Evolutionary conservation across 2,888 invertebrate genomes (phyloP).

Genomic region (Bugula neritina): DNA sequence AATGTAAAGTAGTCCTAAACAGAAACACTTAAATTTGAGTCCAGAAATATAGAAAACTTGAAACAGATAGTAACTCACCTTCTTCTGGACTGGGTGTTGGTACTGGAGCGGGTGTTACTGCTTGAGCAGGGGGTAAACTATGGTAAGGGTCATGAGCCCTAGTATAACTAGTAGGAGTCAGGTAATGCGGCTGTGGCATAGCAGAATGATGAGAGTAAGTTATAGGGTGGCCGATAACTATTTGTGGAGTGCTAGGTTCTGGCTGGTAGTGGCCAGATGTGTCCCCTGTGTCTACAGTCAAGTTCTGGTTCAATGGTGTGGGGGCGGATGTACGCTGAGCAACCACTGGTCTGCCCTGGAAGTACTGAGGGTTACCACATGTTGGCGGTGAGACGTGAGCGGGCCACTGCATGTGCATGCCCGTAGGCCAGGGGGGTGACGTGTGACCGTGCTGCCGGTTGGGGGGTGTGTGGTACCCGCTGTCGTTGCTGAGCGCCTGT

Average conservation of each 20-base stretch:
- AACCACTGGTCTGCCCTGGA: not conserved
- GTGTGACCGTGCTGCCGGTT: constrained; percentile 18
- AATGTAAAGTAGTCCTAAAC: too few relatives aligned
- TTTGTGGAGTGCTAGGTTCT: not conserved
- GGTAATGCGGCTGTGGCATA: not conserved
- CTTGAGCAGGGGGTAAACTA: not conserved
- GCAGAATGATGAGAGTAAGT: not conserved
- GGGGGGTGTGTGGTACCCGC: constrained; percentile 23
- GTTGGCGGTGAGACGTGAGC: not conserved
- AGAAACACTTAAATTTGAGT: too few relatives aligned
- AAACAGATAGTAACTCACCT: not conserved
- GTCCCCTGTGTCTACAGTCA: constrained; percentile 5
- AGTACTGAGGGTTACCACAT: not conserved
- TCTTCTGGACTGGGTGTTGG: not conserved
- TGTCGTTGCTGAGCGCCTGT: constrained; percentile 2
- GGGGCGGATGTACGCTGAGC: not conserved
- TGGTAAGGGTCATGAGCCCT: not conserved
- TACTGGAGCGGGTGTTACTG: not conserved
- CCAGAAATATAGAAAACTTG: too few relatives aligned
- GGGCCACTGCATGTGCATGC: constrained; percentile 3
- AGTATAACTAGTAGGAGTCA: not conserved
- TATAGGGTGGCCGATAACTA: not conserved
- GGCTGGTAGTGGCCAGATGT: constrained; percentile 16
- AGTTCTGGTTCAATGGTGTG: not conserved
- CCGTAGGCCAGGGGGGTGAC: constrained; percentile 8